Evolutionary conservation across 92 coral and sea anemone genomes (phyloP).

Genomic region (Paragorgia papillata): DNA sequence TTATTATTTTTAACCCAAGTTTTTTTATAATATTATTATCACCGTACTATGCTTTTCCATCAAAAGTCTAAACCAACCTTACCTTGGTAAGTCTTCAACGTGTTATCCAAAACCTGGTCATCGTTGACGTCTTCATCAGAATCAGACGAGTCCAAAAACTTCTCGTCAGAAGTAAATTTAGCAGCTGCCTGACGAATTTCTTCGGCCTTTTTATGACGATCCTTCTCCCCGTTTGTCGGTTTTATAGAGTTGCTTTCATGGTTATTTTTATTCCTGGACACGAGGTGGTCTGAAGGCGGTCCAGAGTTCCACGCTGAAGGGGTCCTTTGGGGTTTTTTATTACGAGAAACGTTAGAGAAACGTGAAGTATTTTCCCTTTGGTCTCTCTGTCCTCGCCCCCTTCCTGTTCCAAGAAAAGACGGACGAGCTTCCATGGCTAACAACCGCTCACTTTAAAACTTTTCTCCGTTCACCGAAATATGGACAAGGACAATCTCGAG

Average conservation of each 20-base stretch:
- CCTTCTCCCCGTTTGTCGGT: conserved; percentile 5
- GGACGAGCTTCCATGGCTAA: conserved; percentile 70
- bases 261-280: not conserved
- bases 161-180: conserved; percentile 62
- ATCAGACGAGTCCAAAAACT: conserved; percentile 79
- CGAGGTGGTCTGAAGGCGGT: not conserved
- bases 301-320: conserved; percentile 35
- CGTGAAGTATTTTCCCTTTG: conserved; percentile 11
- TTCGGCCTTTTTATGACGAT: conserved; percentile 58
- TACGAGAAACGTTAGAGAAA: not conserved
- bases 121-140: conserved; percentile 89
- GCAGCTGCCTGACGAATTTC: conserved; percentile 67
- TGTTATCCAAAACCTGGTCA: conserved; percentile 73
- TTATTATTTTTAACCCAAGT: no score
- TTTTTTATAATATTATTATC: no score
- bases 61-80: no score
- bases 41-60: no score
- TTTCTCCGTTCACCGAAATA: not conserved
- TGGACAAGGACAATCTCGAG: no score
- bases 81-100: conserved; percentile 68
- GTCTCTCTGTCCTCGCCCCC: conserved; percentile 73
- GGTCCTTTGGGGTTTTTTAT: not conserved
- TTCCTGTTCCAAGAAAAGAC: conserved; percentile 86
- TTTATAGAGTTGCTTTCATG: conserved; percentile 37
- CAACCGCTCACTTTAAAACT: not conserved